Percentiles rank a stretch among this genome's conserved stretches.
These are phyloP conservation scores for Drosophila siamana DNA, from an alignment of 2,888 invertebrate species.

Conservation along the genomic window DNA sequence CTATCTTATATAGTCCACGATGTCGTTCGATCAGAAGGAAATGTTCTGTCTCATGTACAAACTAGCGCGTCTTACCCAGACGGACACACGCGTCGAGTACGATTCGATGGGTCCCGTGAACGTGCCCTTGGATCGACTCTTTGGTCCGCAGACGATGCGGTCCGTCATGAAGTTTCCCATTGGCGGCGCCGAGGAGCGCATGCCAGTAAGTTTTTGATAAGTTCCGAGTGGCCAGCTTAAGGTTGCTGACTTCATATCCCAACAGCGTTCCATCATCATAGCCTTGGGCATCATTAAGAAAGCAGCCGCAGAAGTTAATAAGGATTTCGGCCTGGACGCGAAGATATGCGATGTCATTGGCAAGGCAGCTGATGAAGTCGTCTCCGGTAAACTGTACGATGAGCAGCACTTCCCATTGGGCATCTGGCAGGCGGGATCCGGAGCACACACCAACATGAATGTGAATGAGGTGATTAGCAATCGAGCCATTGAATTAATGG, in stretches of 20 bases:
- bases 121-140: constrained; percentile 95
- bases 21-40: constrained; percentile 73
- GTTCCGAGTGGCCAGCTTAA: too few relatives aligned
- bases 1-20: constrained; percentile 25
- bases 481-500: constrained; percentile 93
- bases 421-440: constrained; percentile 99
- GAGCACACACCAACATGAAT: constrained; percentile 99
- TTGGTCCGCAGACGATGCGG: constrained; percentile 97
- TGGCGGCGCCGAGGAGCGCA: constrained; percentile 94
- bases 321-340: constrained; percentile 93
- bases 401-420: constrained; percentile 96
- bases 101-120: constrained; percentile 97
- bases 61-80: constrained; percentile 46
- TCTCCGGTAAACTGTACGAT: constrained; percentile 93
- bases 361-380: constrained; percentile 96
- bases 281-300: constrained; percentile 98
- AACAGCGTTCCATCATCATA: constrained; percentile 92
- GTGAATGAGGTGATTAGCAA: constrained; percentile 96
- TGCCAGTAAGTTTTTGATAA: constrained; percentile 98
- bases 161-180: constrained; percentile 97
- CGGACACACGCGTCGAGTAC: constrained; percentile 86
- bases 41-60: constrained; percentile 66
- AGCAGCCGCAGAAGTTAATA: constrained; percentile 96
- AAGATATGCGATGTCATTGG: constrained; percentile 94
- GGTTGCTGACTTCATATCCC: too few relatives aligned